Percentiles rank a stretch among this genome's conserved stretches.
These are phyloP conservation scores for Euplagia quadripunctaria DNA, from an alignment of 2,888 invertebrate genomes.

Conservation along the genomic window DNA sequence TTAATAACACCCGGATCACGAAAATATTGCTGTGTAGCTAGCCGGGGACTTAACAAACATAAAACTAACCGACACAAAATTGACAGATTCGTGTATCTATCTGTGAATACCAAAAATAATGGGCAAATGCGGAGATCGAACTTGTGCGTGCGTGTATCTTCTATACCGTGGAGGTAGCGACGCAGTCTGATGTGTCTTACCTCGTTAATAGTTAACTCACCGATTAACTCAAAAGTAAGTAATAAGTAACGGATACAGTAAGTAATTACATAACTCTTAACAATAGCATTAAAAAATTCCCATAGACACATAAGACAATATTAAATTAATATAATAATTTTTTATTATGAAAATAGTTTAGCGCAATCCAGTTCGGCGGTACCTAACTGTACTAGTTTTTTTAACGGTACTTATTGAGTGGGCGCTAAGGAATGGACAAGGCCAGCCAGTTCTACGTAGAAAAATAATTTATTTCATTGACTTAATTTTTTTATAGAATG, in stretches of 20 bases:
- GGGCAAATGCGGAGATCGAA: too few relatives aligned
- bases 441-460: constrained; percentile 40
- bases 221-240: not conserved
- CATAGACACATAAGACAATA: constrained; percentile 61
- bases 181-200: not conserved
- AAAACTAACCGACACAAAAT: too few relatives aligned
- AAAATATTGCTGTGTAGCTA: too few relatives aligned
- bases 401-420: constrained; percentile 51
- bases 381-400: constrained; percentile 50
- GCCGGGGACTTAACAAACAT: too few relatives aligned
- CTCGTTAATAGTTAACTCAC: not conserved
- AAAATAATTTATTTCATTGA: constrained; percentile 46
- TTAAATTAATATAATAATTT: constrained; percentile 61
- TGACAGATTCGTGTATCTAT: too few relatives aligned
- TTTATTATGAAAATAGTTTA: constrained; percentile 64
- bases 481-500: constrained; percentile 32
- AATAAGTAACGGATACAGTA: not conserved
- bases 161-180: not conserved
- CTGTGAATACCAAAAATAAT: too few relatives aligned
- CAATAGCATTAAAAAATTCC: constrained; percentile 53
- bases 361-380: constrained; percentile 59
- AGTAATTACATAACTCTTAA: constrained; percentile 22
- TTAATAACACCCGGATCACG: too few relatives aligned
- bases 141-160: too few relatives aligned
- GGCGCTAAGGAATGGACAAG: constrained; percentile 44